A percentile compares a stretch with the other conserved stretches of the same genome.
Evolutionary conservation across 2,113 vertebrate species (phyloP).

Genomic region (Xiphorhynchus elegans): DNA sequence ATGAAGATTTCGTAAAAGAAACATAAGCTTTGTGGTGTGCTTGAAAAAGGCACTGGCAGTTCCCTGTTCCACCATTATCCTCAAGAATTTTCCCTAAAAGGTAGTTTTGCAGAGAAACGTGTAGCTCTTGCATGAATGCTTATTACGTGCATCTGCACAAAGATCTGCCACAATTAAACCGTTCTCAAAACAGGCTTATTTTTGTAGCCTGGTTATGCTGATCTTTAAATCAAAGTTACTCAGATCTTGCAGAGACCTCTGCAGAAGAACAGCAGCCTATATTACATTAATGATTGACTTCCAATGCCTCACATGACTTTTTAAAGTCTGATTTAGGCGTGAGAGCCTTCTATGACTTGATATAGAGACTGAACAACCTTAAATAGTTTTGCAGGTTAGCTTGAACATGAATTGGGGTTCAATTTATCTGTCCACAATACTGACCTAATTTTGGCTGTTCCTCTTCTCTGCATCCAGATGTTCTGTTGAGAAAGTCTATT

Average conservation of each 20-base stretch:
- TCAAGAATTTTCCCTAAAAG: neutral
- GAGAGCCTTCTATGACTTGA: neutral
- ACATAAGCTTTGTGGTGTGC: neutral
- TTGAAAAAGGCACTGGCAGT: neutral
- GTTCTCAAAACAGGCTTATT: neutral
- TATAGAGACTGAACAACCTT: neutral
- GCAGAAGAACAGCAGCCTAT: neutral
- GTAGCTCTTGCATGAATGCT: neutral
- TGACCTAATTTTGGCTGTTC: neutral
- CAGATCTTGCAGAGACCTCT: neutral
- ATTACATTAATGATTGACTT: neutral
- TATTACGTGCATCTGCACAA: neutral
- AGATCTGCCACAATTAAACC: neutral
- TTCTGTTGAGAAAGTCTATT: neutral
- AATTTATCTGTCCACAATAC: neutral
- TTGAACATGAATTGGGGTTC: neutral
- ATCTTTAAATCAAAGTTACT: neutral
- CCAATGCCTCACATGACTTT: neutral
- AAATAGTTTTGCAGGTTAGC: neutral
- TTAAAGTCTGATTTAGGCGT: neutral
- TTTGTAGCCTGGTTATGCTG: neutral
- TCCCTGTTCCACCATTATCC: neutral
- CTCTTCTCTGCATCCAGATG: neutral
- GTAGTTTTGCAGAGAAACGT: neutral
- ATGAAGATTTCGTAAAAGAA: neutral